phyloP scores from a whole-genome alignment of 2,797 vertebrate species.

The Centropyge bicolor region DNA sequence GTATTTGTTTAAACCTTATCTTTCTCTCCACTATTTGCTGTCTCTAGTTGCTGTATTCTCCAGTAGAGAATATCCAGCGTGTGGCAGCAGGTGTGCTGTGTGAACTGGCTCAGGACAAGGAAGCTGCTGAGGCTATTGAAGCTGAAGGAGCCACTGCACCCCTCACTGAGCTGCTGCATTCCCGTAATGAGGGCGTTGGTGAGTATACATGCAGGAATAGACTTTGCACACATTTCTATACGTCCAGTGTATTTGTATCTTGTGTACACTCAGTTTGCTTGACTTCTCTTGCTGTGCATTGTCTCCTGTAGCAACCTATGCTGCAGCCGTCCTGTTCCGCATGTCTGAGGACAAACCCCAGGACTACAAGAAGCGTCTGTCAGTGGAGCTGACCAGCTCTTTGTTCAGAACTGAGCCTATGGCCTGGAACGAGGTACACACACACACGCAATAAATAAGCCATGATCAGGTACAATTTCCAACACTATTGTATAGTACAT shows the following conservation, averaged over 20 bases:
- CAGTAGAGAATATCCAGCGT: conserved; percentile 98
- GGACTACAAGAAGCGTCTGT: conserved; percentile 98
- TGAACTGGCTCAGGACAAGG: conserved; percentile 98
- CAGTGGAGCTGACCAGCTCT: conserved; percentile 97
- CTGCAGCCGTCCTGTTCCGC: conserved; percentile 97
- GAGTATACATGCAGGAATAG: conserved; percentile 62
- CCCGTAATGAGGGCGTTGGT: conserved; percentile 99
- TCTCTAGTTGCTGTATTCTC: conserved; percentile 95
- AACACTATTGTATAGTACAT: no score
- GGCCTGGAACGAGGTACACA: conserved; percentile 95
- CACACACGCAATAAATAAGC: not conserved
- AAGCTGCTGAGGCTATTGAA: conserved; percentile 98
- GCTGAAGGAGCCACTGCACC: conserved; percentile 98
- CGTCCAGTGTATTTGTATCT: not conserved
- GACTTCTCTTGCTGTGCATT: not conserved
- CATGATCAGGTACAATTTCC: conserved; percentile 68
- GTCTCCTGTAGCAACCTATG: conserved; percentile 90
- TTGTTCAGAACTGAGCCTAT: conserved; percentile 98
- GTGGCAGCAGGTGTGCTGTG: conserved; percentile 98
- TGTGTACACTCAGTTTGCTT: not conserved
- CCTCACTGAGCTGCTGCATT: conserved; percentile 96
- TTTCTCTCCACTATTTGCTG: not conserved
- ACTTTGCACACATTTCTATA: not conserved
- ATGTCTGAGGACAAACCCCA: conserved; percentile 99
- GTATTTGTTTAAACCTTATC: not conserved